Conservation (phyloP, 2,113 vertebrate species). For the Oryzias javanicus region DNA sequence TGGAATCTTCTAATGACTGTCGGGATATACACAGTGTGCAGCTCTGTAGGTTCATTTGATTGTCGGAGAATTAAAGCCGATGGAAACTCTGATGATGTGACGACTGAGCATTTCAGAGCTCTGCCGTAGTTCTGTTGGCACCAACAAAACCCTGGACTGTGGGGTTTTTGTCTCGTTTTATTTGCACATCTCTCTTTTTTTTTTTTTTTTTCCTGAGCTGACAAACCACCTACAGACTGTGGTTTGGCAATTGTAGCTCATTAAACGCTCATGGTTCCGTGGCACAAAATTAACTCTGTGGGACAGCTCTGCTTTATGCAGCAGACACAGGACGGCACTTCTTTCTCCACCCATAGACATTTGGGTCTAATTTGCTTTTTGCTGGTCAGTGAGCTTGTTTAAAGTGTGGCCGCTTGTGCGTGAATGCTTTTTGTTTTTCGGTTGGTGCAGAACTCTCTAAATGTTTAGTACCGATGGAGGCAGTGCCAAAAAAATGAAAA, state of each 20-base stretch:
- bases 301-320: slow-evolving; percentile 20
- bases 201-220: slow-evolving; percentile 44
- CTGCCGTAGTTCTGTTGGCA: slow-evolving; percentile 8
- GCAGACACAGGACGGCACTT: slow-evolving; percentile 13
- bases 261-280: slow-evolving; percentile 46
- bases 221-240: slow-evolving; percentile 51
- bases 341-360: neutral
- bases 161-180: slow-evolving; percentile 51
- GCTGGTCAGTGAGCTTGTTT: neutral
- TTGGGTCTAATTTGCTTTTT: neutral
- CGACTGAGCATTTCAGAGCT: neutral
- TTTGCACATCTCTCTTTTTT: slow-evolving; percentile 43
- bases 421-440: neutral
- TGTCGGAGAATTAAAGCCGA: neutral
- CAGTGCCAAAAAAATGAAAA: too few relatives aligned
- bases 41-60: neutral
- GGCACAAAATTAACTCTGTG: slow-evolving; percentile 31
- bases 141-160: slow-evolving; percentile 25
- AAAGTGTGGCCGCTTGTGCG: neutral
- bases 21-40: too few relatives aligned
- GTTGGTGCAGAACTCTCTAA: neutral
- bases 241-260: slow-evolving; percentile 56
- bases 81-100: neutral
- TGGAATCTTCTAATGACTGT: too few relatives aligned
- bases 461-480: neutral